Evolutionary conservation across 1,140 invertebrate genomes (phyloP), one percentile per base, ranked within the genome.

Genomic region (Drosophila willistoni): DNA sequence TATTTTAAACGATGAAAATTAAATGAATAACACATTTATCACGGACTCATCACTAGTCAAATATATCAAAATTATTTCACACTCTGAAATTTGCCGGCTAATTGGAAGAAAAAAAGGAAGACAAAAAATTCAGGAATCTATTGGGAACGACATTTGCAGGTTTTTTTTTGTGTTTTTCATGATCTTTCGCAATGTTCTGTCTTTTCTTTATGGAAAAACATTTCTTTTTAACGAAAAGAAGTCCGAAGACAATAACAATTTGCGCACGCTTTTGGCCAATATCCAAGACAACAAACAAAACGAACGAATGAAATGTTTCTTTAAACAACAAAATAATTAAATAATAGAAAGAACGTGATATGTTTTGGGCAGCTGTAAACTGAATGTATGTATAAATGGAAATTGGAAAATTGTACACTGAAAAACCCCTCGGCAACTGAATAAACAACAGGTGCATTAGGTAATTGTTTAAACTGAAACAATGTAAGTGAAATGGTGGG

Each of bases 181-280:
- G 17, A 22, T 51, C 29, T 51, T 51, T 51, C n/a, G 17, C 44
- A 51, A 51, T 51, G 44, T 51, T 51, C 44, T 51, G 17, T 51
- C 44, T 63, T 47, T 19, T 60, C 56, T 36, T 79, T 86, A 79
- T 86, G 83, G 84, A 86, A 87, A 86, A 86, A 85, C 82, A 85
- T 71, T 75, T 87, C 51, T 29, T 34, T 7, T 34, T n/a, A 63
- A 71, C 7, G 42, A 64, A 71, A 64, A 73, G 69, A 47, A 62
- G 61, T 60, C 34, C 51, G 59, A 60, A 17, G 71, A 86, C 84
- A 86, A 86, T 83, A 86, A 83, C 67, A 86, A 83, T 86, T 86
- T 89, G 83, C 83, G 83, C 83, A 86, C 83, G 83, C 83, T 86
- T 86, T 86, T 86, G 83, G 83, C 83, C 64, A 36, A 22, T n/a